These are phyloP conservation scores for Parazoanthus darwini DNA, from an alignment of 92 coral and sea anemone species.

Conservation along the genomic window DNA sequence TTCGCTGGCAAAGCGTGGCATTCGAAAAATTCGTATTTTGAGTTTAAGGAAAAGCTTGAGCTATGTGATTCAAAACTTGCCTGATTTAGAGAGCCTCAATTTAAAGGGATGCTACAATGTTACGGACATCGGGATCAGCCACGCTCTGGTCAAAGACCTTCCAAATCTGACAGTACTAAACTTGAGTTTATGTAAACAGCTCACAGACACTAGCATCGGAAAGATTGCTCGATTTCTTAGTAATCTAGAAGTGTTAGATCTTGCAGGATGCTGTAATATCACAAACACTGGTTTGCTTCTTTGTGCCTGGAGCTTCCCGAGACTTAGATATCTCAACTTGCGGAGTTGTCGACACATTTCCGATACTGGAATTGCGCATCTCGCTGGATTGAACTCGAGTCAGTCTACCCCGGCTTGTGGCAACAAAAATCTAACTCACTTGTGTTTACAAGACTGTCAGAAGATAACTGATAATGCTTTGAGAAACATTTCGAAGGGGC, in stretches of 20 bases:
- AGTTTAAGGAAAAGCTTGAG: constrained; percentile 92
- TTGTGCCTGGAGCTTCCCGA: constrained; percentile 94
- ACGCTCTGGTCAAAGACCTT: constrained; percentile 96
- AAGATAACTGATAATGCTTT: constrained; percentile 99
- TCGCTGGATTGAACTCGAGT: constrained; percentile 86
- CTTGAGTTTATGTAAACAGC: constrained; percentile 99
- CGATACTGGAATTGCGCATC: constrained; percentile 96
- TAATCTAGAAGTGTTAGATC: constrained; percentile 93
- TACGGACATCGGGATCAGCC: constrained; percentile 95
- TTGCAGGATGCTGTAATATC: constrained; percentile 98
- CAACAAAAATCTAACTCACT: constrained; percentile 91
- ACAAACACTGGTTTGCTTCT: constrained; percentile 91
- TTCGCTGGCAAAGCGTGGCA: constrained; percentile 98
- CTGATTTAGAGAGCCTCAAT: constrained; percentile 88
- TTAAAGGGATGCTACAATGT: constrained; percentile 98
- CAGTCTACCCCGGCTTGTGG: constrained; percentile 67
- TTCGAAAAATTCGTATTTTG: constrained; percentile 96
- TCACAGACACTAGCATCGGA: constrained; percentile 95
- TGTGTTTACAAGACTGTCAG: constrained; percentile 99
- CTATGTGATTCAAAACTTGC: constrained; percentile 89
- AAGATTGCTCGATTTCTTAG: constrained; percentile 87
- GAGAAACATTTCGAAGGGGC: constrained; percentile 93
- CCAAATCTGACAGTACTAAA: constrained; percentile 98
- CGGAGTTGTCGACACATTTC: constrained; percentile 99
- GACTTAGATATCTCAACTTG: constrained; percentile 84